Evolutionary conservation across 2,888 invertebrate species (phyloP), one percentile per base, ranked within the genome.

Genomic region (Dryomyza anilis): DNA sequence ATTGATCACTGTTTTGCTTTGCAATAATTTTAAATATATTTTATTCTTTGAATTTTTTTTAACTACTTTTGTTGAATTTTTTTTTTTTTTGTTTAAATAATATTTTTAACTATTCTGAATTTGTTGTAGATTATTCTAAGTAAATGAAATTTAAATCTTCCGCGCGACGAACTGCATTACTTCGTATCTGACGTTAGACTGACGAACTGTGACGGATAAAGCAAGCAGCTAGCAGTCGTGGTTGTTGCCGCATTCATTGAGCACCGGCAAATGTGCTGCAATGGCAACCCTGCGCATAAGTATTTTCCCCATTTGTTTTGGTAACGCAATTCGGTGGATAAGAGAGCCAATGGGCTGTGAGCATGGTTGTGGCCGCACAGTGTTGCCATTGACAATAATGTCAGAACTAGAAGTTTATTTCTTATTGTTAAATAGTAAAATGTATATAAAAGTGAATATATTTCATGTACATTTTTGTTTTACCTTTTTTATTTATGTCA

Each of bases 131-230:
- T 66, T 67, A 63, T 69, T 59, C 64, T 59, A 50, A 62, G 36
- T 59, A 63, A 68, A 69, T 58, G 39, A 52, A 63, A 59, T 60
- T 36, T 30, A 30, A 70, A 70, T 76, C 73, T 73, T 78, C 78
- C 82, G 81, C 78, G 78, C 80, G 76, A 78, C 79, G 78, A 80
- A 74, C 78, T 78, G 76, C 74, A 72, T 76, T 74, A 78, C 78
- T 81, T 77, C 78, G 78, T 76, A 79, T 79, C 82, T 81, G 78
- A 78, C 76, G 78, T 78, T 78, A 74, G 78, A 81, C 80, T 81
- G 79, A 80, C 76, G 67, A 71, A 77, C 73, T 72, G 74, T 72
- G 72, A 74, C 75, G 71, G 71, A 74, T 72, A 68, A 71, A 70
- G 65, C n/a, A n/a, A n/a, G n/a, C n/a, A n/a, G n/a, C n/a, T n/a